A percentile compares a stretch with the other conserved stretches of the same genome.
Evolutionary conservation across 2,113 vertebrate genomes (phyloP).

Genomic region (Protomyctophum bolini): DNA sequence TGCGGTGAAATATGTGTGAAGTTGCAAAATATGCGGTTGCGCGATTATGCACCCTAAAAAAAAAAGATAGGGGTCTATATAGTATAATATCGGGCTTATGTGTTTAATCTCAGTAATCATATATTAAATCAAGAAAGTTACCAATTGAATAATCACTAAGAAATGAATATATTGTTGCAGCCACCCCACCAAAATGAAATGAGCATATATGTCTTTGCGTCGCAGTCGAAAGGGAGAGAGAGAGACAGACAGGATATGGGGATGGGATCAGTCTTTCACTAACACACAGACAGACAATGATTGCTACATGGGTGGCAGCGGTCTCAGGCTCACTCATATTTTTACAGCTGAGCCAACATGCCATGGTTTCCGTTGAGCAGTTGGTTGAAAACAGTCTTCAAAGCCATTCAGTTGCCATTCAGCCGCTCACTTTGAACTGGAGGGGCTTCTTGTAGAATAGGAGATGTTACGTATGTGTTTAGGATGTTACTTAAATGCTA

Average conservation of each 20-base stretch:
- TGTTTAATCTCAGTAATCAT: no score
- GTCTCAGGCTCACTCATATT: slow-evolving; percentile 63
- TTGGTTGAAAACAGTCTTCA: slow-evolving; percentile 50
- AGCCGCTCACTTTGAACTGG: slow-evolving; percentile 45
- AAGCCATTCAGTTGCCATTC: slow-evolving; percentile 39
- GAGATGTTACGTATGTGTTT: no score
- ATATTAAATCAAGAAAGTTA: no score
- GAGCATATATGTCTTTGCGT: slow-evolving; percentile 49
- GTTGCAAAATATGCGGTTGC: no score
- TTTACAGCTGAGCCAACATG: slow-evolving; percentile 75
- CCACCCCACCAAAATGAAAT: slow-evolving; percentile 53
- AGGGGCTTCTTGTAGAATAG: slow-evolving; percentile 36
- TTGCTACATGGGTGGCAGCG: slow-evolving; percentile 68
- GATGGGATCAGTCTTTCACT: slow-evolving; percentile 59
- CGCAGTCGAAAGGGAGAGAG: slow-evolving; percentile 21
- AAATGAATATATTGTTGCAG: no score
- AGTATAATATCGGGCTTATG: no score
- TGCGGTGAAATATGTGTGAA: no score
- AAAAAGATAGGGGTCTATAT: no score
- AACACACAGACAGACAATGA: slow-evolving; percentile 37
- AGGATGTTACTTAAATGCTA: no score
- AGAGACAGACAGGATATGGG: slow-evolving; percentile 50
- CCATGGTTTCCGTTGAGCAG: slow-evolving; percentile 47
- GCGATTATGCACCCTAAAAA: no score
- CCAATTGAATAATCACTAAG: no score